Percentiles rank a stretch among this genome's conserved stretches.
Conservation (phyloP, 2,113 vertebrate genomes). For the Hippocampus comes region DNA sequence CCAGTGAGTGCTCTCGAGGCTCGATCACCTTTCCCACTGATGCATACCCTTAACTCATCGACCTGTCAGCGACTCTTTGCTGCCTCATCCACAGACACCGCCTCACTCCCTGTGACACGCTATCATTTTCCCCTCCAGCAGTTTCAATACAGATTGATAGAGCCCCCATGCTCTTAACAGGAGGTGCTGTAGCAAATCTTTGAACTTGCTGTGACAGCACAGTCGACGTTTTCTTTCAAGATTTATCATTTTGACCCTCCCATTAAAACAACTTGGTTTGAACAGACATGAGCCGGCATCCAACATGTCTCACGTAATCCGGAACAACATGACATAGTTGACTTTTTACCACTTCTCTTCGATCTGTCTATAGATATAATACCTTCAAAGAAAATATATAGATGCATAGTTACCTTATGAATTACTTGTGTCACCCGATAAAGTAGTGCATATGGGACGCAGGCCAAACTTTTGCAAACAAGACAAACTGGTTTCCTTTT, state of each 20-base stretch:
- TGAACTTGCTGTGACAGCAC: constrained; percentile 42
- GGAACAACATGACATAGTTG: constrained; percentile 5
- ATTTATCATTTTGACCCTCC: constrained; percentile 35
- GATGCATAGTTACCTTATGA: not conserved
- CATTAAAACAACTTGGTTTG: constrained; percentile 29
- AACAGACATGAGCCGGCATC: constrained; percentile 31
- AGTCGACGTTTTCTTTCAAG: constrained; percentile 39
- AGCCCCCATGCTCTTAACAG: constrained; percentile 45
- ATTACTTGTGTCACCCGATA: not conserved
- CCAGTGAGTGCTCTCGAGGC: constrained; percentile 7
- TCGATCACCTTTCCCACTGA: constrained; percentile 38
- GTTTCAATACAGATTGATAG: constrained; percentile 64
- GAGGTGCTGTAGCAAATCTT: constrained; percentile 38
- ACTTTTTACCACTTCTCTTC: constrained; percentile 1
- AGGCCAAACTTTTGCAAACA: not conserved
- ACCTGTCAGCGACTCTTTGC: constrained; percentile 32
- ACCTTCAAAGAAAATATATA: not conserved
- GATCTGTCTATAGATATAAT: constrained; percentile 3
- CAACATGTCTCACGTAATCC: constrained; percentile 25
- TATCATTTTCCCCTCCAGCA: constrained; percentile 62
- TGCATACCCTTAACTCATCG: constrained; percentile 31
- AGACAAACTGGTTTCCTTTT: not conserved
- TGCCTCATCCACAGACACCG: constrained; percentile 8
- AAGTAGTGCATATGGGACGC: not conserved
- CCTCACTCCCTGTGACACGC: constrained; percentile 43